Percentiles rank a stretch among this genome's conserved stretches.
These are phyloP conservation scores for Hybos culiciformis DNA, from an alignment of 2,888 invertebrate species.

Conservation along the genomic window DNA sequence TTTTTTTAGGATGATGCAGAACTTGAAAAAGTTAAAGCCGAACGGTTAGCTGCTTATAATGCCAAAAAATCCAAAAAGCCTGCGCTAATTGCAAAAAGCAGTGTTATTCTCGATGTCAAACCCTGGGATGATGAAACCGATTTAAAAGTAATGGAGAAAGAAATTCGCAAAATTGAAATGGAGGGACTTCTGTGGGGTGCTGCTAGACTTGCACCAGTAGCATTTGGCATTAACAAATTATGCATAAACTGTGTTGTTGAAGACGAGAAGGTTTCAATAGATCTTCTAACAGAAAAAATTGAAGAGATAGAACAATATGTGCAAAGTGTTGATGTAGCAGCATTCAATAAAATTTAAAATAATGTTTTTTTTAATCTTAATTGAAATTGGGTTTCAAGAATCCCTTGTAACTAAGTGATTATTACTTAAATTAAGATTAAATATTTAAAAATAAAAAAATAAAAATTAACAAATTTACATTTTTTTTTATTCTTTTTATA, in stretches of 20 bases:
- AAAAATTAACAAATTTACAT: too few species aligned
- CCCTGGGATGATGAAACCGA: slow-evolving; percentile 87
- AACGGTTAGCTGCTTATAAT: slow-evolving; percentile 75
- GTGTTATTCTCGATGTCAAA: slow-evolving; percentile 86
- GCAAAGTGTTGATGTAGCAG: slow-evolving; percentile 88
- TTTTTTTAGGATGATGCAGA: slow-evolving; percentile 50
- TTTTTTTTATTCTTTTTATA: too few species aligned
- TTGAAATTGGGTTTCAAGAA: too few species aligned
- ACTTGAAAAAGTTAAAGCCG: slow-evolving; percentile 64
- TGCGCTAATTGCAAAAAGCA: slow-evolving; percentile 82
- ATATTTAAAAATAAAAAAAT: too few species aligned
- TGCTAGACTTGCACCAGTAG: slow-evolving; percentile 78
- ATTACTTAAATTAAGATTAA: too few species aligned
- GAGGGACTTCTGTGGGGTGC: slow-evolving; percentile 94
- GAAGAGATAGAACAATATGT: slow-evolving; percentile 71
- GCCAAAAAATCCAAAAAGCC: slow-evolving; percentile 86
- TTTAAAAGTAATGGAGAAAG: slow-evolving; percentile 68
- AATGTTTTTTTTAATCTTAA: too few species aligned
- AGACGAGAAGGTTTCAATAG: slow-evolving; percentile 89
- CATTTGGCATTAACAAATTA: slow-evolving; percentile 83
- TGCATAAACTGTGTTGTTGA: slow-evolving; percentile 88
- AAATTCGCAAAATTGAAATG: slow-evolving; percentile 58
- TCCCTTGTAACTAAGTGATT: too few species aligned
- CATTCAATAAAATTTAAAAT: slow-evolving; percentile 56
- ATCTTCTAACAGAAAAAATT: slow-evolving; percentile 76